A percentile compares a stretch with the other conserved stretches of the same genome.
Conservation (phyloP, 2,797 vertebrate genomes). For the Sciurus carolinensis region DNA sequence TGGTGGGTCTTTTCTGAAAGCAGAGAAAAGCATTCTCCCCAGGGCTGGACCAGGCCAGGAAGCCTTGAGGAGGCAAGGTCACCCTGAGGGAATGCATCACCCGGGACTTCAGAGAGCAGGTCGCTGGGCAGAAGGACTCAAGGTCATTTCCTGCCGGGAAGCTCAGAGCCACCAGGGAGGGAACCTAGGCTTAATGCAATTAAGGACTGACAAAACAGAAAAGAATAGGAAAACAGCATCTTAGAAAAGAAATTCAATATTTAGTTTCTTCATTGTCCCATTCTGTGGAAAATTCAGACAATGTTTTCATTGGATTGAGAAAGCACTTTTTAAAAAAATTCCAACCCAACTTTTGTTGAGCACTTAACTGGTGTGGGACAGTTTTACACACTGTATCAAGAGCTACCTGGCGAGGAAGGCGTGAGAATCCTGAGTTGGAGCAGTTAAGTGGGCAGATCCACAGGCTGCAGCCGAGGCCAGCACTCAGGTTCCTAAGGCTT, state of each 20-base stretch:
- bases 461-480: background rate
- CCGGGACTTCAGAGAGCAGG: conserved; percentile 85
- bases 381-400: background rate
- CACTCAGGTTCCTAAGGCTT: rapidly evolving
- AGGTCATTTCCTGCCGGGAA: conserved; percentile 87
- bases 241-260: conserved; percentile 44
- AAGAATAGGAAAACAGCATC: conserved; percentile 40
- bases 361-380: background rate
- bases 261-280: background rate
- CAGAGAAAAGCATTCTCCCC: conserved; percentile 32
- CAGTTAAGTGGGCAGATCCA: too few relatives aligned
- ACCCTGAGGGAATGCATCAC: conserved; percentile 72
- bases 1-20: conserved; percentile 59
- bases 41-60: conserved; percentile 26
- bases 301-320: background rate
- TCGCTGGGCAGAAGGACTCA: conserved; percentile 77
- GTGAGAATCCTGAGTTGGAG: background rate
- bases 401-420: background rate
- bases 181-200: conserved; percentile 74
- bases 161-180: conserved; percentile 75
- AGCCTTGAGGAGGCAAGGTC: conserved; percentile 75
- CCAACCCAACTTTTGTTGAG: background rate
- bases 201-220: conserved; percentile 65
- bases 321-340: background rate
- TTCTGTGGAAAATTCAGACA: background rate